Percentiles rank a stretch among this genome's conserved stretches.
These are phyloP conservation scores for Malthinus seriepunctatus DNA, from an alignment of 2,888 invertebrate species.

Conservation along the genomic window DNA sequence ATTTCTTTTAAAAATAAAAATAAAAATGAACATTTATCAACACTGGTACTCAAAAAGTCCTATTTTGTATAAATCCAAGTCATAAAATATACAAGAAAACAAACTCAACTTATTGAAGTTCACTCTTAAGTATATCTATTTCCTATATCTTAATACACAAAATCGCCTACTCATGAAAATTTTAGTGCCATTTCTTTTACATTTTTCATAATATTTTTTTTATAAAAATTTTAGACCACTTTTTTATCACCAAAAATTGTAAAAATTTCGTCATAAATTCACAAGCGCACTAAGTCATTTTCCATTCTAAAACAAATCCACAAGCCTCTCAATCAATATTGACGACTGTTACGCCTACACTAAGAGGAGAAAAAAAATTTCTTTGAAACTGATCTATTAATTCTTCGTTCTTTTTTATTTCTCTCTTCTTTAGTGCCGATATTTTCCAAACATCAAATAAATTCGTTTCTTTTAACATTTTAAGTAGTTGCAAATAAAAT, in stretches of 20 bases:
- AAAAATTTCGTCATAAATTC: slow-evolving; percentile 6
- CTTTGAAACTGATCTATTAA: slow-evolving; percentile 15
- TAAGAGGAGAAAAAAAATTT: slow-evolving; percentile 7
- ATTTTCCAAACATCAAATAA: slow-evolving; percentile 3
- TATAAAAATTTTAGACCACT: slow-evolving; percentile 1
- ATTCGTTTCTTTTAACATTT: not conserved
- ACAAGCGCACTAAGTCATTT: slow-evolving; percentile 4
- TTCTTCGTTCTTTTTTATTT: slow-evolving; percentile 10
- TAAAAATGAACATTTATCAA: slow-evolving; percentile 23
- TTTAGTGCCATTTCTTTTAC: slow-evolving; percentile 3
- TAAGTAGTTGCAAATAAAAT: too few relatives aligned
- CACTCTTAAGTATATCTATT: slow-evolving; percentile 11
- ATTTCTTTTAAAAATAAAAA: slow-evolving; percentile 14
- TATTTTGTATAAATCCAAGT: slow-evolving; percentile 9
- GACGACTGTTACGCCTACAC: slow-evolving; percentile 12
- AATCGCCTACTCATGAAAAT: slow-evolving; percentile 11
- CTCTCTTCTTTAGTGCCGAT: not conserved
- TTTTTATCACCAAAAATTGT: not conserved
- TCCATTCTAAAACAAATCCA: slow-evolving; percentile 9
- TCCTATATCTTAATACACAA: slow-evolving; percentile 7
- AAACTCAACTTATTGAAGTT: slow-evolving; percentile 19
- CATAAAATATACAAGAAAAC: slow-evolving; percentile 17
- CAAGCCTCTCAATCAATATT: slow-evolving; percentile 21
- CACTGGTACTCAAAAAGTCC: slow-evolving; percentile 8
- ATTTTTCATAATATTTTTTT: not conserved